A percentile compares a stretch with the other conserved stretches of the same genome.
phyloP scores from a whole-genome alignment of 1,140 invertebrate species.

The Lordiphosa mommai region DNA sequence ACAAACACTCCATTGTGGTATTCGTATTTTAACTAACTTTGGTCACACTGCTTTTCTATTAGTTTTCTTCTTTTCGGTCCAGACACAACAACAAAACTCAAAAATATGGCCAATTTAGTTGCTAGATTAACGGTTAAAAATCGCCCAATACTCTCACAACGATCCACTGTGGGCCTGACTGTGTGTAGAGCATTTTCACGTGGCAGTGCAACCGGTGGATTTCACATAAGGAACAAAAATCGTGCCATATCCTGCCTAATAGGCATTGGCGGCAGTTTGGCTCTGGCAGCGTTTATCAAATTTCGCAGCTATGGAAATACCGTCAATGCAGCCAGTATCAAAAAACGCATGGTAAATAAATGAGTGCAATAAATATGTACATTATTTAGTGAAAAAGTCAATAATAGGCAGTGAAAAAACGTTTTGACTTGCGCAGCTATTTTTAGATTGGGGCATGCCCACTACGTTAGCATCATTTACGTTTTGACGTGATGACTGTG shows the following conservation, averaged over 20 bases:
- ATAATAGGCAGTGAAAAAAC: constrained; percentile 51
- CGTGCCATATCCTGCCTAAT: constrained; percentile 16
- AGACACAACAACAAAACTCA: constrained; percentile 4
- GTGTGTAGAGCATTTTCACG: constrained; percentile 23
- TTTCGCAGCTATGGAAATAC: constrained; percentile 35
- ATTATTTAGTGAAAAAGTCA: constrained; percentile 51
- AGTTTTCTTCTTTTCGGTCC: constrained; percentile 31
- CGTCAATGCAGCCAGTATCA: constrained; percentile 46
- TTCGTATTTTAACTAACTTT: not conserved
- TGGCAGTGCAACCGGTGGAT: constrained; percentile 10
- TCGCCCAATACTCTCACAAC: constrained; percentile 26
- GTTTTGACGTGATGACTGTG: constrained; percentile 30
- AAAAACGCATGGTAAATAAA: constrained; percentile 52
- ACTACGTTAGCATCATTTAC: constrained; percentile 1
- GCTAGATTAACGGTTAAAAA: constrained; percentile 46
- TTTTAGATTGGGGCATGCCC: constrained; percentile 66
- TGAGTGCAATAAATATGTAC: constrained; percentile 7
- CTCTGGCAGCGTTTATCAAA: constrained; percentile 45
- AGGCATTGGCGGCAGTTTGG: constrained; percentile 35
- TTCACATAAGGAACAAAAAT: constrained; percentile 9
- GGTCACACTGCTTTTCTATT: constrained; percentile 34
- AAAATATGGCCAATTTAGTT: constrained; percentile 46
- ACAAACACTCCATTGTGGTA: too few relatives aligned
- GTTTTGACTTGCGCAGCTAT: constrained; percentile 65
- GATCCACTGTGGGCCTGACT: constrained; percentile 12